Conservation (phyloP, 2,113 vertebrate genomes). For the Gobio gobio region DNA sequence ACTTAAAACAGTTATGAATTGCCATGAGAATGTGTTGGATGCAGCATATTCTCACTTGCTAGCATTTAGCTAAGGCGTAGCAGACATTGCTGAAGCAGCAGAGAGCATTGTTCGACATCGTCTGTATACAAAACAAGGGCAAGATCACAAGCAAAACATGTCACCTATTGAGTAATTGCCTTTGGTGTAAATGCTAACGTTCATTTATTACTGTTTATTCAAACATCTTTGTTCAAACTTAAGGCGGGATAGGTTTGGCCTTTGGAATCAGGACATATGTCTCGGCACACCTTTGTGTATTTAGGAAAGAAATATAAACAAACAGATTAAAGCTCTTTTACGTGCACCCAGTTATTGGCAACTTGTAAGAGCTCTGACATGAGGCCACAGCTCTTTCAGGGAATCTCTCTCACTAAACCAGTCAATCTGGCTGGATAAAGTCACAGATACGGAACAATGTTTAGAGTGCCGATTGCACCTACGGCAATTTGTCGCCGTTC, state of each 20-base stretch:
- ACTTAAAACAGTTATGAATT: background rate
- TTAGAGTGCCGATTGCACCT: conserved; percentile 18
- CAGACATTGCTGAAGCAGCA: background rate
- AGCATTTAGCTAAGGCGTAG: background rate
- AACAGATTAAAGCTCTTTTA: conserved; percentile 6
- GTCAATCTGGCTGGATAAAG: conserved; percentile 18
- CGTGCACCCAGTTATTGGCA: background rate
- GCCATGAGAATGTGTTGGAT: background rate
- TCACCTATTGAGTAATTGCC: background rate
- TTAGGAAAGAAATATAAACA: conserved; percentile 18
- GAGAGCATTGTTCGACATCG: background rate
- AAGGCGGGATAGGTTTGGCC: background rate
- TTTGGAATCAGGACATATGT: conserved; percentile 15
- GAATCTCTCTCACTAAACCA: conserved; percentile 8
- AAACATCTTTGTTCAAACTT: background rate
- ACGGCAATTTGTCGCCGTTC: background rate
- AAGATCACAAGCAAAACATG: conserved; percentile 8
- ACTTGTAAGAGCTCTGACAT: background rate
- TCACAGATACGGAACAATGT: background rate
- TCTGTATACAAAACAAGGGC: background rate
- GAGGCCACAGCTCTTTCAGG: background rate
- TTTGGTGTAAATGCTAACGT: background rate
- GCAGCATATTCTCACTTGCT: background rate
- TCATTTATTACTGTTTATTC: background rate
- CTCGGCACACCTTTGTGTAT: conserved; percentile 22